These are phyloP conservation scores for Ceryle rudis DNA, from an alignment of 2,797 vertebrate species.

Conservation along the genomic window DNA sequence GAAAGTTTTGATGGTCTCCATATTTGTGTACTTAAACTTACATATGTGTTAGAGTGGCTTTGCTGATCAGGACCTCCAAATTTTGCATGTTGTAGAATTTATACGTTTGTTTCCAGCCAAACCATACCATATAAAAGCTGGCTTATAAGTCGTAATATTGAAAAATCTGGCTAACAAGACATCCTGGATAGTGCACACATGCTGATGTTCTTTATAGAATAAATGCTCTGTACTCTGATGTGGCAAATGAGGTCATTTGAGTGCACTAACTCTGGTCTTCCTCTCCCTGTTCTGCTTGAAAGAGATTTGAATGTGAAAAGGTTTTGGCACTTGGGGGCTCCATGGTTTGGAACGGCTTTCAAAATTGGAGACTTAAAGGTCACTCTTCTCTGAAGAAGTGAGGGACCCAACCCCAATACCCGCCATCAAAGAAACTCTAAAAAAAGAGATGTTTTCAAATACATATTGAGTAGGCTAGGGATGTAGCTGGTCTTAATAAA, in stretches of 20 bases:
- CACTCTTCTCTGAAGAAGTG: slow-evolving; percentile 46
- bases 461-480: not conserved
- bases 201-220: slow-evolving; percentile 51
- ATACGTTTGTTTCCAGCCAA: slow-evolving; percentile 9
- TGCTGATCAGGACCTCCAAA: not conserved
- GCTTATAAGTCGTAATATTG: not conserved
- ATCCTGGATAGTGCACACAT: slow-evolving; percentile 19
- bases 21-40: not conserved
- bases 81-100: not conserved
- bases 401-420: slow-evolving; percentile 1
- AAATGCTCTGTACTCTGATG: slow-evolving; percentile 65
- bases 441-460: not conserved
- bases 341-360: slow-evolving; percentile 50
- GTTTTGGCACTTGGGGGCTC: slow-evolving; percentile 40
- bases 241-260: slow-evolving; percentile 71
- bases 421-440: slow-evolving; percentile 30
- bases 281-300: slow-evolving; percentile 58
- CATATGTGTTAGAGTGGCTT: not conserved
- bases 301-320: slow-evolving; percentile 68
- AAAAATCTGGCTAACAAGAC: slow-evolving; percentile 24
- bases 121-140: slow-evolving; percentile 40
- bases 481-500: slow-evolving; percentile 15
- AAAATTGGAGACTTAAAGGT: slow-evolving; percentile 54
- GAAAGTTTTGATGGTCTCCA: not conserved
- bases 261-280: slow-evolving; percentile 54